A percentile compares a stretch with the other conserved stretches of the same genome.
phyloP scores from a whole-genome alignment of 2,888 invertebrate species.

The Cybosia mesomella region DNA sequence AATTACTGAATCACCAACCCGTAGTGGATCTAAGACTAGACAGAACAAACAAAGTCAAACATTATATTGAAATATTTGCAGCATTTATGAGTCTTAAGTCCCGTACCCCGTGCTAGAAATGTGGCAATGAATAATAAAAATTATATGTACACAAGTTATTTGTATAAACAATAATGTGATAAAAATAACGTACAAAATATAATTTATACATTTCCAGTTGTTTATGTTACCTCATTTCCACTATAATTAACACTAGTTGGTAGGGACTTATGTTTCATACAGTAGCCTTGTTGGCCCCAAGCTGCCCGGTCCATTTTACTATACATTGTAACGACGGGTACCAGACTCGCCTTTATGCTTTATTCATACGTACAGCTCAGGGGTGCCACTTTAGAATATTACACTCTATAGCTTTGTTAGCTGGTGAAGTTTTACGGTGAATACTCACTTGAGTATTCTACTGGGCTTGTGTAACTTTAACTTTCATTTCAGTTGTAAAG shows the following conservation, averaged over 20 bases:
- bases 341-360: constrained; percentile 64
- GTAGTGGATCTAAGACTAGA: too few species aligned
- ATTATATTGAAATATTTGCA: too few species aligned
- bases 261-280: constrained; percentile 26
- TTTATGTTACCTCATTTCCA: constrained; percentile 10
- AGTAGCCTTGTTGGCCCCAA: constrained; percentile 36
- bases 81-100: too few species aligned
- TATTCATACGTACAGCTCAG: constrained; percentile 66
- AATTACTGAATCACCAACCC: neutral
- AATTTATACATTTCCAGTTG: neutral
- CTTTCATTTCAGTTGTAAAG: neutral
- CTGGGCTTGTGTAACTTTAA: constrained; percentile 18
- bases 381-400: constrained; percentile 46
- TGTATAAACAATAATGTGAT: too few species aligned
- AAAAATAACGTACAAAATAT: too few species aligned
- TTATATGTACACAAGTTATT: too few species aligned
- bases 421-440: constrained; percentile 25
- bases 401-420: constrained; percentile 24
- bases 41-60: too few species aligned
- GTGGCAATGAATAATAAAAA: too few species aligned
- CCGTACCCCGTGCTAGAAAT: too few species aligned
- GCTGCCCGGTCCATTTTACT: constrained; percentile 50
- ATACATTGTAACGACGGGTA: constrained; percentile 52
- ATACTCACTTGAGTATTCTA: constrained; percentile 30
- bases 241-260: constrained; percentile 26